A percentile compares a stretch with the other conserved stretches of the same genome.
Conservation (phyloP, 2,888 invertebrate genomes). For the Sphaerophoria rueppellii region DNA sequence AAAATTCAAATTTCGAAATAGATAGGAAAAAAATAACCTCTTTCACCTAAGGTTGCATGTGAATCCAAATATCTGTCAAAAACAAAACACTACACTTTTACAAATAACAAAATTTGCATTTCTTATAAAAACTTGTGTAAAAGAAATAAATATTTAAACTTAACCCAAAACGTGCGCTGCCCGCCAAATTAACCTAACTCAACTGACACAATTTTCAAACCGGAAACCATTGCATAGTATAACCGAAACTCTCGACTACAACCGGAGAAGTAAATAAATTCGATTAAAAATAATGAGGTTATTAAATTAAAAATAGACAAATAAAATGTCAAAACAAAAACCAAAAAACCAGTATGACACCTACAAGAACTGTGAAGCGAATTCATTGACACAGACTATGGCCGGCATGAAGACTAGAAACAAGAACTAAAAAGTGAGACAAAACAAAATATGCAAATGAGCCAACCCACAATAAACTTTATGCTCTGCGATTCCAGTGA, state of each 20-base stretch:
- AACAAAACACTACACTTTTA: too few relatives aligned
- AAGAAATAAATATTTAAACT: neutral
- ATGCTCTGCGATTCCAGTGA: conserved; percentile 25
- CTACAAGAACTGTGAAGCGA: conserved; percentile 42
- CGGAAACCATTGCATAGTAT: conserved; percentile 20
- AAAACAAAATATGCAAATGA: conserved; percentile 40
- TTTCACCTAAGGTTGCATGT: too few relatives aligned
- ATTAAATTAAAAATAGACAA: neutral
- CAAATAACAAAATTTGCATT: too few relatives aligned
- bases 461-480: conserved; percentile 47
- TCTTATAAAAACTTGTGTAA: too few relatives aligned
- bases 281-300: conserved; percentile 7
- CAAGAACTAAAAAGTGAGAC: neutral
- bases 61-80: too few relatives aligned
- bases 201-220: neutral
- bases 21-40: neutral
- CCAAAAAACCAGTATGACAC: conserved; percentile 43
- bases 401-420: conserved; percentile 4
- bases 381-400: conserved; percentile 46
- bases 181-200: neutral
- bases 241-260: neutral
- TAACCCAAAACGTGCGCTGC: neutral
- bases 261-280: neutral
- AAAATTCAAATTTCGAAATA: neutral
- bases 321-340: neutral